Evolutionary conservation across 2,113 vertebrate species (phyloP), one percentile per base, ranked within the genome.

Genomic region (Chelonoidis abingdonii): DNA sequence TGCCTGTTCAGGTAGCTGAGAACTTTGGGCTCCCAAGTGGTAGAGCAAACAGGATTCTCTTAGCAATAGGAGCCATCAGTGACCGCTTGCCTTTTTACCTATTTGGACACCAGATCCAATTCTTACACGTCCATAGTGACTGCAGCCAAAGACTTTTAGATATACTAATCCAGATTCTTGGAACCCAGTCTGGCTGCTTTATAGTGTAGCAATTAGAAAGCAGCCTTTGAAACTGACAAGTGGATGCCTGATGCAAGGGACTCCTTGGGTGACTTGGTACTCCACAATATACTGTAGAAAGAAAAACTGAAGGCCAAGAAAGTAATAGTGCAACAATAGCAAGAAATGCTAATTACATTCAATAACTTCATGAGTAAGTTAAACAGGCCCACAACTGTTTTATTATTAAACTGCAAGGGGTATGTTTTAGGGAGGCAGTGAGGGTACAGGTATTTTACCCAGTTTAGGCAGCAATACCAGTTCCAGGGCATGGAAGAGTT

Each of bases 281-380:
- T 19, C 53, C 53, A 53, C 21, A 92, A 72, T 81, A 57, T 78
- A 65, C 59, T 88, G 12, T 27, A 53, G 76, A 89, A 95, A 95
- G 31, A 24, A 35, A 10, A 86, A 44, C 25, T 53, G 19, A 53
- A 86, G 80, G 47, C 25, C 72, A 90, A 90, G 19, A 27, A 31
- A 80, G 1, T 0, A 80, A 21, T 44, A 94, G 8, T 0, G 1
- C 41, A 5, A 1, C 10, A 76, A 8, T n/a, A 19, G 10, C 62
- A 83, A 93, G 22, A 5, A 84, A 27, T 25, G 31, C 65, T 69
- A 21, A 35, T n/a, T 69, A 69, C 31, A 69, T 69, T 69, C n/a
- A 69, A 69, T 0, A 2, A 2, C 54, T 84, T 90, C 24, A 59
- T 53, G 19, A 35, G 7, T n/a, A 80, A 89, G 54, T 5, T 12